Evolutionary conservation across 2,113 vertebrate genomes (phyloP).

Genomic region (Oceanites oceanicus): DNA sequence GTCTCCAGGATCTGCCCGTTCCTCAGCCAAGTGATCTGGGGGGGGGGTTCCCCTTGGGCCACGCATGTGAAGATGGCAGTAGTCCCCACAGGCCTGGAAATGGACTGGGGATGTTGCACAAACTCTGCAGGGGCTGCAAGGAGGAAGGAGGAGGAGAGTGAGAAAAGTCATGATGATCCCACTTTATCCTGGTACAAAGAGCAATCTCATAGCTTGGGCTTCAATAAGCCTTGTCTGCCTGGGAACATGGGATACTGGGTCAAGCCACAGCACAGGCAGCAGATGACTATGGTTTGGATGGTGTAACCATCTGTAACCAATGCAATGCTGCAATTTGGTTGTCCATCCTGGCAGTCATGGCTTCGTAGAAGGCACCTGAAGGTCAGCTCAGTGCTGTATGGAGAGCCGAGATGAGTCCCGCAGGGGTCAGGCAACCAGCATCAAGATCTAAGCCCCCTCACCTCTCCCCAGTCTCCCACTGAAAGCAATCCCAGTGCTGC

Average conservation of each 20-base stretch:
- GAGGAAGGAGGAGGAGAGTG: neutral
- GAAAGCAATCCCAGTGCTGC: neutral
- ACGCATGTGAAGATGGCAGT: conserved; percentile 96
- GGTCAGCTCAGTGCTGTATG: neutral
- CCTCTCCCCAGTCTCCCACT: neutral
- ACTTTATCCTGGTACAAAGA: neutral
- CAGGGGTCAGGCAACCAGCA: neutral
- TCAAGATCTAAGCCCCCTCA: neutral
- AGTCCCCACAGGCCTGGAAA: conserved; percentile 90
- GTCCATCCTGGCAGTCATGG: neutral
- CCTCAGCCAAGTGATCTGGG: conserved; percentile 95
- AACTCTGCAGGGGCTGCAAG: conserved; percentile 92
- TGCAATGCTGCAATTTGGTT: neutral
- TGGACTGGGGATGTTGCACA: conserved; percentile 93
- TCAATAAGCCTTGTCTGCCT: neutral
- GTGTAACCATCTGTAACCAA: neutral
- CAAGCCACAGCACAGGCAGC: neutral
- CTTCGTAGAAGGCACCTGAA: neutral
- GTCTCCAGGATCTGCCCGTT: conserved; percentile 93
- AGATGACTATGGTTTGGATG: neutral
- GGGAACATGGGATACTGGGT: neutral
- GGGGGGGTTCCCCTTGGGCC: conserved; percentile 90
- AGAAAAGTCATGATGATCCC: neutral
- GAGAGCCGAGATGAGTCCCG: neutral
- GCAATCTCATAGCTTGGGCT: fast-evolving